Conservation (phyloP, 2,113 vertebrate genomes). For the Ceuthmochares aereus region DNA sequence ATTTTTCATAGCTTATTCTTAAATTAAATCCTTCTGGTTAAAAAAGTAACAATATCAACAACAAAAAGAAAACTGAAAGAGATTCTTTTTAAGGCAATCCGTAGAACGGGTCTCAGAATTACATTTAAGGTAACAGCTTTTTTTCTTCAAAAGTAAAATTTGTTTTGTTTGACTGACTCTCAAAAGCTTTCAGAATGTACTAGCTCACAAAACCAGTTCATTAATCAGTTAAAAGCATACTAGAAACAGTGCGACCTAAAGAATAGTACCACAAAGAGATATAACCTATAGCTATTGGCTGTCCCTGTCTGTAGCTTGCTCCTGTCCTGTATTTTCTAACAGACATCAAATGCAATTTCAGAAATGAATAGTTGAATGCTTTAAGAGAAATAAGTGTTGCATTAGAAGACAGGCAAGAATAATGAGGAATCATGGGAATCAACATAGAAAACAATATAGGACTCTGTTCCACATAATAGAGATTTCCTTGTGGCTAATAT, state of each 20-base stretch:
- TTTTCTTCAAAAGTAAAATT: slow-evolving; percentile 37
- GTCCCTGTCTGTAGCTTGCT: neutral
- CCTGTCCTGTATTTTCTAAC: neutral
- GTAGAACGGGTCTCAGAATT: neutral
- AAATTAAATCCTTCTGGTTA: slow-evolving; percentile 64
- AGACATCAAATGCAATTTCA: neutral
- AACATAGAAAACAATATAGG: neutral
- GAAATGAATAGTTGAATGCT: neutral
- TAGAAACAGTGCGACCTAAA: neutral
- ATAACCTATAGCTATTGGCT: neutral
- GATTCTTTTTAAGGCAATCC: neutral
- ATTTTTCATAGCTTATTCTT: slow-evolving; percentile 65
- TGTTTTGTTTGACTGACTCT: slow-evolving; percentile 24
- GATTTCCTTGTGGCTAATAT: neutral
- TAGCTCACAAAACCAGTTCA: neutral
- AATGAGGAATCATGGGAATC: neutral
- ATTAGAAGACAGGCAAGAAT: neutral
- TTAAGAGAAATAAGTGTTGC: neutral
- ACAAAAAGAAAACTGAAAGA: slow-evolving; percentile 3
- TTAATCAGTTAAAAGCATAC: slow-evolving; percentile 30
- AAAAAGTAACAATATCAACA: slow-evolving; percentile 45
- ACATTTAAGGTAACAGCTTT: neutral
- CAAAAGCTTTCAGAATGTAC: neutral
- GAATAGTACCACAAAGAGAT: neutral
- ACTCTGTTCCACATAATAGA: neutral